Percentiles rank a stretch among this genome's conserved stretches.
These are phyloP conservation scores for Bombyx mandarina DNA, from an alignment of 1,140 invertebrate species.

Conservation along the genomic window DNA sequence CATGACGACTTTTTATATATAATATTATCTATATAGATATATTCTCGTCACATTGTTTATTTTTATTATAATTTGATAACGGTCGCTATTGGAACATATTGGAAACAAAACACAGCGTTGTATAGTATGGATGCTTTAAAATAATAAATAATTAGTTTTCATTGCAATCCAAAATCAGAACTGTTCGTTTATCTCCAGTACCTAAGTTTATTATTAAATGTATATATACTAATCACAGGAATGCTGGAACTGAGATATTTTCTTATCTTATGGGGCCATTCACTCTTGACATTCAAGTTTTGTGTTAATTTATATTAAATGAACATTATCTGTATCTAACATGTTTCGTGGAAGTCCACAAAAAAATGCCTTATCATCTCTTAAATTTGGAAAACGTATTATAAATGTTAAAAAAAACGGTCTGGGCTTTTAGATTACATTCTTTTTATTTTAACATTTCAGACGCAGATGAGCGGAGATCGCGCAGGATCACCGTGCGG, in stretches of 20 bases:
- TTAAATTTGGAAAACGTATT: not conserved
- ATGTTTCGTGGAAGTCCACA: too few species aligned
- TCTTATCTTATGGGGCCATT: constrained; percentile 57
- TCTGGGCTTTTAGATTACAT: constrained; percentile 2
- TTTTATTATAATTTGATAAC: too few species aligned
- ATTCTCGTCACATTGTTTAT: too few species aligned
- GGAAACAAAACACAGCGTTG: too few species aligned
- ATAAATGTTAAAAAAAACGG: not conserved
- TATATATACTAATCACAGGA: constrained; percentile 27
- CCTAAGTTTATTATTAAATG: not conserved
- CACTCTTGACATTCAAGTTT: constrained; percentile 59
- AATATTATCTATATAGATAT: too few species aligned
- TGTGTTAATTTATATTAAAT: constrained; percentile 13
- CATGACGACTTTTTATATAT: too few species aligned
- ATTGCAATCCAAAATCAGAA: too few species aligned
- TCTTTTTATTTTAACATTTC: constrained; percentile 29
- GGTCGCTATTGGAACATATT: too few species aligned
- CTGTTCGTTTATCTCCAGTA: too few species aligned
- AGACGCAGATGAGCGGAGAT: constrained; percentile 70
- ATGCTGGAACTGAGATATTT: constrained; percentile 19
- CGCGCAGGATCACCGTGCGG: constrained; percentile 61
- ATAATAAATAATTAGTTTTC: too few species aligned
- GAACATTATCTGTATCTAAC: not conserved
- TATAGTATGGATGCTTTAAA: too few species aligned
- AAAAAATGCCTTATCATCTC: not conserved